phyloP scores from a whole-genome alignment of 2,797 vertebrate genomes.

The Buphagus erythrorhynchus region DNA sequence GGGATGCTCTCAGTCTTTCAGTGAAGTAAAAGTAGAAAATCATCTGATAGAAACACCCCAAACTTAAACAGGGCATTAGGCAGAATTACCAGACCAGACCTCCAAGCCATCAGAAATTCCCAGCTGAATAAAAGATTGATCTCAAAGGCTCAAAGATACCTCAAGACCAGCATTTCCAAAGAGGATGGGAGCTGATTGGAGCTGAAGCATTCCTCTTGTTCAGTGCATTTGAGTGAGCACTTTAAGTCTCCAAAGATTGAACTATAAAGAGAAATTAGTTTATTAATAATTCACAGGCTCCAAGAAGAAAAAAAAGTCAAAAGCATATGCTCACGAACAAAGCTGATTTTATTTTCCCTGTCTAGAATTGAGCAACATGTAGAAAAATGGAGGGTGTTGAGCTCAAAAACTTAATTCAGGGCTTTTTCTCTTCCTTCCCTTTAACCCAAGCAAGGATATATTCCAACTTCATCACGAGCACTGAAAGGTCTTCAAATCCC shows the following conservation, averaged over 20 bases:
- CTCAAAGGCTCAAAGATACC: conserved; percentile 78
- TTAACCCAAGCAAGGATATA: conserved; percentile 75
- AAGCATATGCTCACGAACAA: conserved; percentile 80
- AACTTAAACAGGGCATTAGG: conserved; percentile 75
- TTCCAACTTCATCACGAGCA: conserved; percentile 64
- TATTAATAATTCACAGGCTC: conserved; percentile 85
- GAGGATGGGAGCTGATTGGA: conserved; percentile 73
- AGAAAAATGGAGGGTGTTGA: conserved; percentile 49
- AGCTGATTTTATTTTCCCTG: conserved; percentile 79
- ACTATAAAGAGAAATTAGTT: conserved; percentile 86
- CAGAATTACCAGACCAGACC: conserved; percentile 73
- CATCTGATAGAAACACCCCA: background rate
- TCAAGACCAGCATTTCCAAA: conserved; percentile 77
- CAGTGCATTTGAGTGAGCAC: conserved; percentile 77
- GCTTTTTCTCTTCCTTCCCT: conserved; percentile 65
- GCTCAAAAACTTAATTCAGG: conserved; percentile 76
- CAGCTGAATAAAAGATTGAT: conserved; percentile 74
- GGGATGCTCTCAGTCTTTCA: background rate
- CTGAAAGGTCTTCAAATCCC: conserved; percentile 80
- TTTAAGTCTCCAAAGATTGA: conserved; percentile 84
- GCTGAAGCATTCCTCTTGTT: conserved; percentile 73
- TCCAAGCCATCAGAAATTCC: conserved; percentile 76
- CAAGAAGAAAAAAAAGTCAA: conserved; percentile 80
- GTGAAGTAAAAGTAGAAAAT: conserved; percentile 40
- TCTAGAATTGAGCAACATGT: conserved; percentile 72